Conservation (phyloP, 2,797 vertebrate genomes). For the Rhyacichthys aspro region DNA sequence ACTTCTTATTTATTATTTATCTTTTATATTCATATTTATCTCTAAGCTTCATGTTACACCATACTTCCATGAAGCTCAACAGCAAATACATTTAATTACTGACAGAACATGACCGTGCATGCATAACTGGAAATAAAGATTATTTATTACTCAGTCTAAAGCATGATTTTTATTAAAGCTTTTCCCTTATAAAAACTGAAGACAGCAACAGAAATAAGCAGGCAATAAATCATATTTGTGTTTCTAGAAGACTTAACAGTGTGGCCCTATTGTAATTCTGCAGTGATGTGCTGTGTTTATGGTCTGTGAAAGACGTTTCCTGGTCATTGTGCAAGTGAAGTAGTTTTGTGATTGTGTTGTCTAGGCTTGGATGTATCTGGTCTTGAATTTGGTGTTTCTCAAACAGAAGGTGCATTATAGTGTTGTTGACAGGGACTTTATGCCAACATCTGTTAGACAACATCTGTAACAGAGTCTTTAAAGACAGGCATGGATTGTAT, state of each 20-base stretch:
- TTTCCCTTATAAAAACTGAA: slow-evolving; percentile 33
- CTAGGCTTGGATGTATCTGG: slow-evolving; percentile 69
- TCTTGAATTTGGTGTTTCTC: slow-evolving; percentile 66
- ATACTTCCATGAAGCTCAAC: slow-evolving; percentile 36
- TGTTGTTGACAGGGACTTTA: slow-evolving; percentile 70
- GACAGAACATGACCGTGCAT: slow-evolving; percentile 31
- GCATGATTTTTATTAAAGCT: slow-evolving; percentile 44
- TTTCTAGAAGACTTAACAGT: slow-evolving; percentile 34
- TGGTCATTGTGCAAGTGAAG: slow-evolving; percentile 58
- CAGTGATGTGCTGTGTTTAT: slow-evolving; percentile 32
- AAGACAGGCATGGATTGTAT: slow-evolving; percentile 41
- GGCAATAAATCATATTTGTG: slow-evolving; percentile 45
- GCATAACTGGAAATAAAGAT: slow-evolving; percentile 44
- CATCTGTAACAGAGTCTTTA: slow-evolving; percentile 63
- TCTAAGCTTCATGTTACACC: slow-evolving; percentile 4
- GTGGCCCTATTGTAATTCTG: slow-evolving; percentile 29
- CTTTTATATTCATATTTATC: not conserved
- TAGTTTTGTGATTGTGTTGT: slow-evolving; percentile 70
- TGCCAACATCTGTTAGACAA: slow-evolving; percentile 75
- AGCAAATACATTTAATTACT: slow-evolving; percentile 55
- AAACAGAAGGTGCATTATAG: slow-evolving; percentile 70
- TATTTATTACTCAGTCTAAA: slow-evolving; percentile 45
- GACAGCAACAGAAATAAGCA: slow-evolving; percentile 40
- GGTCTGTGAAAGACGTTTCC: slow-evolving; percentile 63
- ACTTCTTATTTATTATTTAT: not conserved